phyloP scores from a whole-genome alignment of 2,797 vertebrate genomes.

The Clarias laeviceps region DNA sequence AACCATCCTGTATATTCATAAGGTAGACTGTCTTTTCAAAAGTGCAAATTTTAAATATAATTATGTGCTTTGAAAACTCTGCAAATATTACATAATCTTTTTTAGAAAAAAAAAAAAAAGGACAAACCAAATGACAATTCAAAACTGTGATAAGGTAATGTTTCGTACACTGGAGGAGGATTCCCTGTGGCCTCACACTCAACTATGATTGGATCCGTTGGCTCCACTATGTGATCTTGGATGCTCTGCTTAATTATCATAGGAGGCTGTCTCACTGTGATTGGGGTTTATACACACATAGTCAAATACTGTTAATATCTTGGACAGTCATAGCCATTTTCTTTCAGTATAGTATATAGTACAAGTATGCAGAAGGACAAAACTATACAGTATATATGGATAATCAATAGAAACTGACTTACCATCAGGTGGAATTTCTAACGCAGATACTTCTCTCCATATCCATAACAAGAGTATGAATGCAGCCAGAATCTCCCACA shows the following conservation, averaged over 20 bases:
- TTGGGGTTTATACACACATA: slow-evolving; percentile 16
- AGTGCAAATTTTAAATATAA: not conserved
- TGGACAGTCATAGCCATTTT: not conserved
- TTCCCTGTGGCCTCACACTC: slow-evolving; percentile 96
- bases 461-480: slow-evolving; percentile 74
- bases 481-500: slow-evolving; percentile 45
- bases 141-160: not conserved
- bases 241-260: slow-evolving; percentile 93
- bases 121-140: not conserved
- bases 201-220: slow-evolving; percentile 91
- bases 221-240: slow-evolving; percentile 94
- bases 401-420: slow-evolving; percentile 64
- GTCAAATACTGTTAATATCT: not conserved
- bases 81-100: not conserved
- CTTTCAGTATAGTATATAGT: not conserved
- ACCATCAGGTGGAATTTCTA: slow-evolving; percentile 91
- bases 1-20: not conserved
- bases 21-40: not conserved
- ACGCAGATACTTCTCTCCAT: slow-evolving; percentile 72
- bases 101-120: not conserved
- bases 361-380: not conserved
- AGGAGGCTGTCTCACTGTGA: slow-evolving; percentile 90
- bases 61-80: not conserved
- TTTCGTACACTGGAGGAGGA: slow-evolving; percentile 86
- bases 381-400: not conserved